phyloP scores from a whole-genome alignment of 2,888 invertebrate genomes.

The Drosophila borealis region DNA sequence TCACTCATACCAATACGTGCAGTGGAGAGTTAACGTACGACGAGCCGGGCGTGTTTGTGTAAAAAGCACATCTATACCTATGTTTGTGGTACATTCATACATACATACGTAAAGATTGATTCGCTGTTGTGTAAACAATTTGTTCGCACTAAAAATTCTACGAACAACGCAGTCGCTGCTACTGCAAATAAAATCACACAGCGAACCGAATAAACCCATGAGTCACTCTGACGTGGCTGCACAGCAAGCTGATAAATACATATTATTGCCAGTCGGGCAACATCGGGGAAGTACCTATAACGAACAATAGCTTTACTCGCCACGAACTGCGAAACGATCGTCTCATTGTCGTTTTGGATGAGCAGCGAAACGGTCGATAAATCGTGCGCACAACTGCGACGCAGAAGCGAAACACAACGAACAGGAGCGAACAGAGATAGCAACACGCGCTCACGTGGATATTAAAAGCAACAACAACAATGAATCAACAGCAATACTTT shows the following conservation, averaged over 20 bases:
- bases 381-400: slow-evolving; percentile 19
- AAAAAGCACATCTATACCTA: slow-evolving; percentile 10
- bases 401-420: slow-evolving; percentile 26
- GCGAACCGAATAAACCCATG: slow-evolving; percentile 73
- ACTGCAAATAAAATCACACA: slow-evolving; percentile 62
- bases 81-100: slow-evolving; percentile 9
- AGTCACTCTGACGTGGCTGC: slow-evolving; percentile 64
- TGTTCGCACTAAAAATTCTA: slow-evolving; percentile 32
- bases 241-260: slow-evolving; percentile 39
- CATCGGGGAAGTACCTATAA: slow-evolving; percentile 74
- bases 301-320: slow-evolving; percentile 42
- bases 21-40: slow-evolving; percentile 37
- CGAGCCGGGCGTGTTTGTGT: slow-evolving; percentile 7
- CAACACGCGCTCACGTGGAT: slow-evolving; percentile 36
- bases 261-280: slow-evolving; percentile 44
- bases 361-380: slow-evolving; percentile 35
- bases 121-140: slow-evolving; percentile 63
- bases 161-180: slow-evolving; percentile 27
- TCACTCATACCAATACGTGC: slow-evolving; percentile 54
- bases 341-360: slow-evolving; percentile 56
- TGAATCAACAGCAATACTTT: slow-evolving; percentile 68
- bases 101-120: slow-evolving; percentile 23
- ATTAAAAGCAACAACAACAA: slow-evolving; percentile 6
- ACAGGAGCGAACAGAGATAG: not conserved
- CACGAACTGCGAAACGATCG: slow-evolving; percentile 34